These are phyloP conservation scores for Neogale vison DNA, from an alignment of 2,113 vertebrate genomes.

Conservation along the genomic window DNA sequence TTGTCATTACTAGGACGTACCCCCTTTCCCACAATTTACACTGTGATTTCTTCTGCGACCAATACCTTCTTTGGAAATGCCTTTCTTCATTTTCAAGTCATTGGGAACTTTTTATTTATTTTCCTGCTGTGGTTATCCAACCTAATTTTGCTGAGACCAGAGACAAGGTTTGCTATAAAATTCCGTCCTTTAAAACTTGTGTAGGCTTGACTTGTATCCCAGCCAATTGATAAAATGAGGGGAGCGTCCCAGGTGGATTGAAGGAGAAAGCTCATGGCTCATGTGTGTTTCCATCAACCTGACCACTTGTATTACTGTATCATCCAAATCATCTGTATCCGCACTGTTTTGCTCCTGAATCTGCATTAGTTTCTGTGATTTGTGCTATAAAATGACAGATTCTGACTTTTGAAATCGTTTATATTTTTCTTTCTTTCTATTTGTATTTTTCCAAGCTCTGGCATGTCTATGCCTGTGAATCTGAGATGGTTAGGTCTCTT, in stretches of 20 bases:
- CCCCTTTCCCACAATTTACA: not conserved
- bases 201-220: not conserved
- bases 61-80: not conserved
- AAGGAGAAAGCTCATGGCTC: rapidly evolving
- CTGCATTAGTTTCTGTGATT: not conserved
- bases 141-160: not conserved
- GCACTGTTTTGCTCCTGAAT: not conserved
- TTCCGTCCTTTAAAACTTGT: not conserved
- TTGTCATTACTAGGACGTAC: not conserved
- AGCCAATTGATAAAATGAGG: not conserved
- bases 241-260: not conserved
- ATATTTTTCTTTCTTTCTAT: not conserved
- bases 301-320: not conserved
- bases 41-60: not conserved
- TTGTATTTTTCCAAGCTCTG: not conserved
- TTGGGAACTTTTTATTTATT: not conserved
- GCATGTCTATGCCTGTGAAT: not conserved
- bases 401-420: not conserved
- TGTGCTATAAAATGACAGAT: not conserved
- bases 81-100: not conserved
- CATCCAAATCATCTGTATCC: not conserved
- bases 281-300: not conserved
- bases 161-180: not conserved
- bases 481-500: not conserved
- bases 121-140: not conserved